Base-by-base conservation (phyloP, 1,140 invertebrate genomes). In the Amyelois transitella region DNA sequence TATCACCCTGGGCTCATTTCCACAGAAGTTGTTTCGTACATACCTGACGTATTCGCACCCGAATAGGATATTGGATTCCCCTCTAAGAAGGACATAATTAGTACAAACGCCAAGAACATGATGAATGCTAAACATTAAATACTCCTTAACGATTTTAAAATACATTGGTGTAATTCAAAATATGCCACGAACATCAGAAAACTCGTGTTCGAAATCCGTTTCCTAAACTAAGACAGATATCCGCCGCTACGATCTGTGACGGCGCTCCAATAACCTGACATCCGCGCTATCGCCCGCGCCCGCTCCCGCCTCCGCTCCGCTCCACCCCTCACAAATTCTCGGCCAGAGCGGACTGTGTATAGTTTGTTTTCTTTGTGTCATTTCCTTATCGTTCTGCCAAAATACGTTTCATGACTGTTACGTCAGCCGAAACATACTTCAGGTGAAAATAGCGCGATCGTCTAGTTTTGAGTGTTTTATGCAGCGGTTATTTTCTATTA, bases 341-440 rank as follows among this genome's bases (percentile, higher is more conserved):
- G 71, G 68, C 75, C 72, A 68, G 67, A 70, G 66, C 75, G 75
- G 70, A 77, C 78, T 72, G 72, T n/a, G n/a, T 81, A 83, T 81
- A 83, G 77, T 86, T 85, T 87, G 75, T 87, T 87, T 84, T 85
- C 80, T 83, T 83, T 81, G 77, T 81, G 77, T 84, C 76, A 84
- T 88, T 88, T 88, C 81, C 82, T 88, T 88, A 86, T 88, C 82
- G 78, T 69, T 67, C 65, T 88, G 80, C 85, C 81, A 88, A 88
- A 86, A 88, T 83, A 85, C 77, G 75, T 80, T 83, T 78, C 81
- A 81, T 81, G 77, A 79, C 76, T 69, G 69, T 84, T 81, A 83
- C 75, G 72, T 86, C 79, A 86, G 67, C 70, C 66, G 69, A 73
- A 81, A 80, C 69, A 74, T 76, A 77, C 64, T 80, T 80, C 78